A percentile compares a stretch with the other conserved stretches of the same genome.
phyloP scores from a whole-genome alignment of 2,113 vertebrate genomes.

The Caloenas nicobarica region DNA sequence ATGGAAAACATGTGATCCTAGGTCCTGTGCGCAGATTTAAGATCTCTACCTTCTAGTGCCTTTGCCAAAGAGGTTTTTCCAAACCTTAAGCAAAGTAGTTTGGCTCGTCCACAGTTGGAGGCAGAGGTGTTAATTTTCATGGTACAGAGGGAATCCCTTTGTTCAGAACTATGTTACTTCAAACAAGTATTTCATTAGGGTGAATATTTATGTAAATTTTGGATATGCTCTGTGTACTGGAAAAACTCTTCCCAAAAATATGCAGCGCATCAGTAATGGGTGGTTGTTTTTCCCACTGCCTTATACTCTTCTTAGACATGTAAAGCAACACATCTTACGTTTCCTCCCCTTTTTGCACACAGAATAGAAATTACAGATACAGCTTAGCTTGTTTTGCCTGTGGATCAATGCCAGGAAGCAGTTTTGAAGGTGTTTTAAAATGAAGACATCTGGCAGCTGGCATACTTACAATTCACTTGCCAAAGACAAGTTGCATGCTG shows the following conservation, averaged over 20 bases:
- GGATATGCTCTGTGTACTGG: slow-evolving; percentile 66
- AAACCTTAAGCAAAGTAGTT: slow-evolving; percentile 23
- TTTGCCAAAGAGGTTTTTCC: slow-evolving; percentile 41
- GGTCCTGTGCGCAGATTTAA: slow-evolving; percentile 36
- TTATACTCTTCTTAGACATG: slow-evolving; percentile 46
- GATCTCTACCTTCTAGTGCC: slow-evolving; percentile 45
- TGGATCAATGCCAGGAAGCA: slow-evolving; percentile 80
- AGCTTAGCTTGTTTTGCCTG: slow-evolving; percentile 76
- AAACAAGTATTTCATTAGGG: slow-evolving; percentile 54
- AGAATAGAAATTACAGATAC: slow-evolving; percentile 73
- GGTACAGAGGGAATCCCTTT: slow-evolving; percentile 64
- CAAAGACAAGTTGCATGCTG: slow-evolving; percentile 77
- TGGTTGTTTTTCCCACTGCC: slow-evolving; percentile 5
- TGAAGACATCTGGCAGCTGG: slow-evolving; percentile 85
- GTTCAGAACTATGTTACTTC: slow-evolving; percentile 65
- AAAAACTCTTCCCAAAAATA: slow-evolving; percentile 61
- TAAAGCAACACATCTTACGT: slow-evolving; percentile 39
- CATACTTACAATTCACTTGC: slow-evolving; percentile 78
- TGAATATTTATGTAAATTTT: slow-evolving; percentile 74
- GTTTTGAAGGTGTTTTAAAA: slow-evolving; percentile 83
- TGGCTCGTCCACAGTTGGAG: slow-evolving; percentile 19
- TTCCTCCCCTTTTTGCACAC: slow-evolving; percentile 66
- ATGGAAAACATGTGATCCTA: neutral
- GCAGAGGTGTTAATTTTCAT: slow-evolving; percentile 35
- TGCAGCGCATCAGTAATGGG: slow-evolving; percentile 41